Evolutionary conservation across 2,888 invertebrate species (phyloP).

Genomic region (Lottia gigantea): DNA sequence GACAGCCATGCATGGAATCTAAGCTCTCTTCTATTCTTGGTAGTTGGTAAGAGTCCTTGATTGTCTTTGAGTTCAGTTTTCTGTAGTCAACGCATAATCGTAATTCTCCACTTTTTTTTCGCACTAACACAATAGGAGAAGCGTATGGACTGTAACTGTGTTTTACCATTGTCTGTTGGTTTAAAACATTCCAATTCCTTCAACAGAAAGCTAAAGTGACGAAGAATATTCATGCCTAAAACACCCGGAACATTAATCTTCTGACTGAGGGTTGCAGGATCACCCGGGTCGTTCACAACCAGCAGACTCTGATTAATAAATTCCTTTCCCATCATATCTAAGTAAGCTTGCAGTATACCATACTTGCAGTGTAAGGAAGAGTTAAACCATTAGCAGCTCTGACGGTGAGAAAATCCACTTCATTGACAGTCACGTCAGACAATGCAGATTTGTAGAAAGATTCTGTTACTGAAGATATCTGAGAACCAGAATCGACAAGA

Average conservation of each 20-base stretch:
- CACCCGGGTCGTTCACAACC: background rate
- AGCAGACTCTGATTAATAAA: background rate
- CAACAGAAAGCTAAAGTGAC: background rate
- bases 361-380: conserved; percentile 2
- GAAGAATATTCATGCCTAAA: conserved; percentile 7
- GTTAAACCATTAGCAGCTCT: conserved; percentile 6
- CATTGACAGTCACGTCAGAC: background rate
- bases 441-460: background rate
- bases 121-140: too few relatives aligned
- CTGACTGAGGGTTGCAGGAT: background rate
- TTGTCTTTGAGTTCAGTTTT: conserved; percentile 9
- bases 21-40: conserved; percentile 23
- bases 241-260: conserved; percentile 8
- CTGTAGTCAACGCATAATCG: conserved; percentile 20
- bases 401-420: background rate
- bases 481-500: conserved; percentile 1
- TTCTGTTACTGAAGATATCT: background rate
- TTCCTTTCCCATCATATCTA: background rate
- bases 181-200: background rate
- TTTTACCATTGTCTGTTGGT: background rate
- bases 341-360: conserved; percentile 3
- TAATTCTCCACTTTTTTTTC: conserved; percentile 19
- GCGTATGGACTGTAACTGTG: too few relatives aligned
- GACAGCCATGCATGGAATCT: conserved; percentile 18
- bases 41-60: conserved; percentile 17